These are phyloP conservation scores for Esox lucius DNA, from an alignment of 2,797 vertebrate species.

Conservation along the genomic window DNA sequence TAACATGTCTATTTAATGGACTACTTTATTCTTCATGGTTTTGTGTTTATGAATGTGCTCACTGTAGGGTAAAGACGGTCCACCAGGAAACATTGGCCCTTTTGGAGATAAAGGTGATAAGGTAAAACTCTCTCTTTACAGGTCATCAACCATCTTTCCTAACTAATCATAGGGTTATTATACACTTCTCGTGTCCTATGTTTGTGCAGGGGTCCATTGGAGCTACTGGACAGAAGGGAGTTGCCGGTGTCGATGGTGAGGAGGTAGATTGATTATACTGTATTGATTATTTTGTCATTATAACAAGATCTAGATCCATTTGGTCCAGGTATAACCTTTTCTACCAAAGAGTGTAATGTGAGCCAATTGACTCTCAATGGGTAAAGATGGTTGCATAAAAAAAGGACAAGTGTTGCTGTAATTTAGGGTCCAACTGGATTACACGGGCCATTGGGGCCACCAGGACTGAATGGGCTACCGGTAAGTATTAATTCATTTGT, in stretches of 20 bases:
- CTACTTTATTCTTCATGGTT: not conserved
- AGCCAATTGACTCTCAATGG: not conserved
- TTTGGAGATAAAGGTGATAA: slow-evolving; percentile 66
- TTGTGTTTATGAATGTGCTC: slow-evolving; percentile 2
- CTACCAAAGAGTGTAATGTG: not conserved
- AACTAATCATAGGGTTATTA: not conserved
- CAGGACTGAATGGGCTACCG: slow-evolving; percentile 57
- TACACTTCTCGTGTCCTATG: slow-evolving; percentile 8
- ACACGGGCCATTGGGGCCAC: slow-evolving; percentile 56
- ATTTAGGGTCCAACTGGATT: slow-evolving; percentile 67
- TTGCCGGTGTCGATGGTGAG: slow-evolving; percentile 81
- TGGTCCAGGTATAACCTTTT: not conserved
- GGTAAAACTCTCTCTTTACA: slow-evolving; percentile 49
- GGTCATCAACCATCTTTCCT: too few relatives aligned
- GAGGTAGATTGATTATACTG: slow-evolving; percentile 78
- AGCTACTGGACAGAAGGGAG: slow-evolving; percentile 61
- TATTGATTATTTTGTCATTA: slow-evolving; percentile 31
- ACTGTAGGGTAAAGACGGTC: slow-evolving; percentile 74
- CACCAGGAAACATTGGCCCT: slow-evolving; percentile 59
- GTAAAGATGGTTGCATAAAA: not conserved
- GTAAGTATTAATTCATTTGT: slow-evolving; percentile 59
- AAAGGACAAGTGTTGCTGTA: slow-evolving; percentile 32
- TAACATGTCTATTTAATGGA: not conserved
- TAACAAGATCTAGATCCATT: not conserved
- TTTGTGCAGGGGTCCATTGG: slow-evolving; percentile 69